Conservation (phyloP, 2,797 vertebrate genomes). For the Scolopax rusticola region DNA sequence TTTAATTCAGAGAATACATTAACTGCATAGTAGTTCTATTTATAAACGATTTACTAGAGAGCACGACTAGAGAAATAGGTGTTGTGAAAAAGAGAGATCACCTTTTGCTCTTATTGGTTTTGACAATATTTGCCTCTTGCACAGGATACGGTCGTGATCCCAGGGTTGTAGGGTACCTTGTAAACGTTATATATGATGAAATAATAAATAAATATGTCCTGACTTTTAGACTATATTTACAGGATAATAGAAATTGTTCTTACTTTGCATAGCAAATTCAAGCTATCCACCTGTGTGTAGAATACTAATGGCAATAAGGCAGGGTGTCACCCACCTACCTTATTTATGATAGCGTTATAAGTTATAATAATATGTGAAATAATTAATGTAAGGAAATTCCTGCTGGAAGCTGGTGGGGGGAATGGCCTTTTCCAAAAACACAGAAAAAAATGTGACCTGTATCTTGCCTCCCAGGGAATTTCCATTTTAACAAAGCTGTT, state of each 20-base stretch:
- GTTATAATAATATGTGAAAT: neutral
- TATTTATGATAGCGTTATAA: neutral
- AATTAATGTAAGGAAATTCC: neutral
- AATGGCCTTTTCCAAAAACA: neutral
- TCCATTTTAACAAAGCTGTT: neutral
- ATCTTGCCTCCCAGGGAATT: neutral
- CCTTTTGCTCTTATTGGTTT: neutral
- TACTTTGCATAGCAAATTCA: neutral
- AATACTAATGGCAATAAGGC: neutral
- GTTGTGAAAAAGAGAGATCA: neutral
- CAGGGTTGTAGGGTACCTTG: neutral
- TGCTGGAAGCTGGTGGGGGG: neutral
- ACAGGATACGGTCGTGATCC: neutral
- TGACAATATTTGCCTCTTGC: neutral
- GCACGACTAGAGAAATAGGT: neutral
- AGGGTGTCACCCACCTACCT: neutral
- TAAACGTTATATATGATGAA: neutral
- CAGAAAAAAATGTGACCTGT: neutral
- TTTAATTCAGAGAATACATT: neutral
- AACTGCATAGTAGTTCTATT: neutral
- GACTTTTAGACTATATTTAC: neutral
- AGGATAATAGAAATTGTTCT: neutral
- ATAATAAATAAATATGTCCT: neutral
- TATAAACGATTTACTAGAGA: neutral
- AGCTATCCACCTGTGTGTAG: neutral